Conservation (phyloP, 2,888 invertebrate species). For the Lasioglossum villosulum region DNA sequence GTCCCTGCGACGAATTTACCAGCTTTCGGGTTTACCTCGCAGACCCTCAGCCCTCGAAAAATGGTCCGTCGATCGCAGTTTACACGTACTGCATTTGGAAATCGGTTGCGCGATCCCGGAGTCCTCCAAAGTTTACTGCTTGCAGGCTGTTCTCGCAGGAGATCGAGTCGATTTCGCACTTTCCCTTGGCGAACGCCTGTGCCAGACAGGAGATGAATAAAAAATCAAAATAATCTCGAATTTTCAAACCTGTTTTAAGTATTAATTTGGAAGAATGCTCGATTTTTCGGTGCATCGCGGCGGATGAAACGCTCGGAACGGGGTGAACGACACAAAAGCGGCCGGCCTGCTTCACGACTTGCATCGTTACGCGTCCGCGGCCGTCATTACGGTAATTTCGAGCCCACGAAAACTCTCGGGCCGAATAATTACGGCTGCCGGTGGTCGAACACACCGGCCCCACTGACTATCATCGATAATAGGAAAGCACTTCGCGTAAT, state of each 20-base stretch:
- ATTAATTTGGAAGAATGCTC: neutral
- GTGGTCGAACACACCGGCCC: neutral
- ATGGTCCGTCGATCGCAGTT: neutral
- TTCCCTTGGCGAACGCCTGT: neutral
- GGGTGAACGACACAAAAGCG: slow-evolving; percentile 44
- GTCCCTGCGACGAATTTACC: slow-evolving; percentile 1
- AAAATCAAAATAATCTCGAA: no score
- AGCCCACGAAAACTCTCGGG: slow-evolving; percentile 55
- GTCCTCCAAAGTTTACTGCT: neutral
- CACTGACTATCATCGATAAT: slow-evolving; percentile 48
- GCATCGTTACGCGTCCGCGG: slow-evolving; percentile 51
- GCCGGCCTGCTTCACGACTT: slow-evolving; percentile 40
- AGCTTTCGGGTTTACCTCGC: neutral
- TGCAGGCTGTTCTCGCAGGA: neutral
- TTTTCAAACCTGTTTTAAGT: no score
- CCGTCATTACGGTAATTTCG: slow-evolving; percentile 68
- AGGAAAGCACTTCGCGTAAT: slow-evolving; percentile 60
- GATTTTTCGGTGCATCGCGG: neutral
- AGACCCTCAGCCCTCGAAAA: neutral
- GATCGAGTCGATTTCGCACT: neutral
- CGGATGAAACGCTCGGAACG: neutral
- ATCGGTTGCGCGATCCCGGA: neutral
- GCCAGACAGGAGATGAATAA: neutral
- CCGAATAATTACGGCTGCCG: slow-evolving; percentile 63
- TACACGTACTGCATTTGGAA: neutral